Percentiles rank a stretch among this genome's conserved stretches.
Conservation (phyloP, 2,113 vertebrate genomes). For the Orthonyx spaldingii region DNA sequence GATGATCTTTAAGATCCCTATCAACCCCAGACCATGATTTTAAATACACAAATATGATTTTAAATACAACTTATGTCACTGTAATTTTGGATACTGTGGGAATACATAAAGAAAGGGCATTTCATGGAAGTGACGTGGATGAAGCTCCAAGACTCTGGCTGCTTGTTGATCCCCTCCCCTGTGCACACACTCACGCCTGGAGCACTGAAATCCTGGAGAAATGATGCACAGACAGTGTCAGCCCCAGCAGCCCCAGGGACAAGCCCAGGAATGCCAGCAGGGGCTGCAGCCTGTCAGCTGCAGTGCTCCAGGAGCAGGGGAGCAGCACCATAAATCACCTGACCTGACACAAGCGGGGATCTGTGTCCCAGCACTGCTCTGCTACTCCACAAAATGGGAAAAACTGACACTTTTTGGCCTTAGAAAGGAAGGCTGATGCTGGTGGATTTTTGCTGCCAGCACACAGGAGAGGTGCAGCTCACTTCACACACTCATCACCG, state of each 20-base stretch:
- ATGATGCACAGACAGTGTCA: fast-evolving
- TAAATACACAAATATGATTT: no score
- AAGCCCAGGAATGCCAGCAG: neutral
- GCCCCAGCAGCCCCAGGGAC: neutral
- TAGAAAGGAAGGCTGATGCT: neutral
- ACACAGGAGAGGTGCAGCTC: neutral
- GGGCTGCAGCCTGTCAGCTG: neutral
- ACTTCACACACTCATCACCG: neutral
- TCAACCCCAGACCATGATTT: no score
- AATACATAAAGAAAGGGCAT: neutral
- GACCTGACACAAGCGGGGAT: neutral
- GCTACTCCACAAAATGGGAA: neutral
- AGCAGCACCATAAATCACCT: neutral
- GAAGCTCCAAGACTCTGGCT: neutral
- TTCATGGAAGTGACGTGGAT: fast-evolving
- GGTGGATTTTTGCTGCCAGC: neutral
- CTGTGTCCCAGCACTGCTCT: neutral
- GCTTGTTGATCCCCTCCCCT: neutral
- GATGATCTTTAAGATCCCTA: neutral
- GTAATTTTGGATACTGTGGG: neutral
- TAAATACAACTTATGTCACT: no score
- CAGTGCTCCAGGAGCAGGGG: neutral
- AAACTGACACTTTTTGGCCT: neutral
- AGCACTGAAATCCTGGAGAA: neutral
- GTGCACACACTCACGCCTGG: neutral